Evolutionary conservation across 2,113 vertebrate species (phyloP).

Genomic region (Rissa tridactyla): DNA sequence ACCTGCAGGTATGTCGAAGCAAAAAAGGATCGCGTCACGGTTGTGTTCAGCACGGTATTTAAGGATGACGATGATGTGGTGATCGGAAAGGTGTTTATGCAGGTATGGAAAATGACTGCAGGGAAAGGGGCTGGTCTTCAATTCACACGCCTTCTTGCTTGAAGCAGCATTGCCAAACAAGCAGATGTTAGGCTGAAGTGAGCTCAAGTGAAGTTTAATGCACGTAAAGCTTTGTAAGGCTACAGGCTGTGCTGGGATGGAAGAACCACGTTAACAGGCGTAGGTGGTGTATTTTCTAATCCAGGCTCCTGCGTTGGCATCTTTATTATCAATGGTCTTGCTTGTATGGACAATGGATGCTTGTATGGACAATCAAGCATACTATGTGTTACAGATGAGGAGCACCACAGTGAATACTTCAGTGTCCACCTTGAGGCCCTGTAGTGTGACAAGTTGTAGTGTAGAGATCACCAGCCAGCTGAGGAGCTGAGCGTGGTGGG

Average conservation of each 20-base stretch:
- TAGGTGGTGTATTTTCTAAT: not conserved
- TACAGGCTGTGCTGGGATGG: not conserved
- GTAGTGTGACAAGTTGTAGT: not conserved
- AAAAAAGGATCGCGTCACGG: conserved; percentile 97
- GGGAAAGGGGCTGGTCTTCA: not conserved
- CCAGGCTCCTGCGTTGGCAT: not conserved
- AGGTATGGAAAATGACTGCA: conserved; percentile 74
- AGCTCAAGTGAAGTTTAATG: not conserved
- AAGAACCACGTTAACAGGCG: not conserved
- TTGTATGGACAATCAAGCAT: not conserved
- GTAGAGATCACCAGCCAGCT: not conserved
- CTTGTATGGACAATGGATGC: not conserved
- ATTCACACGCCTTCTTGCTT: not conserved
- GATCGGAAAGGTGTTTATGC: conserved; percentile 99
- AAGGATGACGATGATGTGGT: conserved; percentile 98
- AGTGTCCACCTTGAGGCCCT: not conserved
- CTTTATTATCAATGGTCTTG: not conserved
- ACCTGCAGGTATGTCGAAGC: conserved; percentile 92
- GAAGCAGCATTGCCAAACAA: not conserved
- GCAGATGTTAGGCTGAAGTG: not conserved
- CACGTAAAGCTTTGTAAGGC: not conserved
- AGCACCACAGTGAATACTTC: not conserved
- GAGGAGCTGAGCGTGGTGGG: not conserved
- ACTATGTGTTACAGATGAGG: not conserved
- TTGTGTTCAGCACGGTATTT: conserved; percentile 99